These are phyloP conservation scores for Julus scandinavius DNA, from an alignment of 2,888 invertebrate species.

Conservation along the genomic window DNA sequence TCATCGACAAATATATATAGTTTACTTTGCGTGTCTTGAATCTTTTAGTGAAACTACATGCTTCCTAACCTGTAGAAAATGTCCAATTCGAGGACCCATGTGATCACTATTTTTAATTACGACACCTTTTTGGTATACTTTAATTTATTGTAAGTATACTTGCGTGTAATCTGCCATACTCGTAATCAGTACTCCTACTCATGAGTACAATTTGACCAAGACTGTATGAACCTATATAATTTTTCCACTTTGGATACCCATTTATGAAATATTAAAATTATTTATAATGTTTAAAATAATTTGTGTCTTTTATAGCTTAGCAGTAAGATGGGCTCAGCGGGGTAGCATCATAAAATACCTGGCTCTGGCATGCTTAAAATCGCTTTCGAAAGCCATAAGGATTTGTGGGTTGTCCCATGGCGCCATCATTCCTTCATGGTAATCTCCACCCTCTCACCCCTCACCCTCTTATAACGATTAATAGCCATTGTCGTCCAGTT, in stretches of 20 bases:
- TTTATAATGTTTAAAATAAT: too few species aligned
- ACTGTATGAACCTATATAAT: too few species aligned
- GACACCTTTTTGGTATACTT: too few species aligned
- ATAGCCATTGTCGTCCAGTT: conserved; percentile 21
- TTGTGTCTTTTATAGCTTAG: neutral
- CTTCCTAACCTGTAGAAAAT: too few species aligned
- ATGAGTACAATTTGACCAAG: too few species aligned
- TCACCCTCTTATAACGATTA: neutral
- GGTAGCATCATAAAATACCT: neutral
- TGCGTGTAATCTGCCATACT: too few species aligned
- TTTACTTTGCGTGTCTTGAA: neutral
- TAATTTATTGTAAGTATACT: too few species aligned
- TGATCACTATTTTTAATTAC: too few species aligned
- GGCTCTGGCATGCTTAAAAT: neutral
- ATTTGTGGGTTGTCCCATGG: neutral
- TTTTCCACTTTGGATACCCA: too few species aligned
- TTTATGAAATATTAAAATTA: too few species aligned
- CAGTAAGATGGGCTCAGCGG: neutral
- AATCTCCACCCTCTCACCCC: neutral
- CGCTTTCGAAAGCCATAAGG: neutral
- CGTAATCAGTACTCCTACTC: too few species aligned
- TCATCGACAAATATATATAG: neutral
- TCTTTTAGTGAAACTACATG: neutral
- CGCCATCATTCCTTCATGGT: neutral
- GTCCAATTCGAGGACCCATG: too few species aligned